Percentiles rank a stretch among this genome's conserved stretches.
These are phyloP conservation scores for Tenualosa thibaudeaui DNA, from an alignment of 2,797 vertebrate genomes.

Conservation along the genomic window DNA sequence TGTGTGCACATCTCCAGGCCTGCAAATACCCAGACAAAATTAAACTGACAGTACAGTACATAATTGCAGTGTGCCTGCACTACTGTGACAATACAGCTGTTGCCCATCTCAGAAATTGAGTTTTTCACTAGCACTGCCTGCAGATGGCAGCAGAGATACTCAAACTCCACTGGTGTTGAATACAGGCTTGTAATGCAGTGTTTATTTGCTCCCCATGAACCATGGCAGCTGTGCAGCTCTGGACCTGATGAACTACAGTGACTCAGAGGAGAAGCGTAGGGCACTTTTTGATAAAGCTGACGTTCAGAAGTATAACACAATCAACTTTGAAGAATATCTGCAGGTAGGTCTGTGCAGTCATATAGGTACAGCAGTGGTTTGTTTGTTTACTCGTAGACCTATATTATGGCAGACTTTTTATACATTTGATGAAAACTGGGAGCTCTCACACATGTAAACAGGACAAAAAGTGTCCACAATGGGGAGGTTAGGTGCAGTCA, in stretches of 20 bases:
- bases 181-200: not conserved
- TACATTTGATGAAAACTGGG: too few relatives aligned
- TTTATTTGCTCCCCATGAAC: slow-evolving; percentile 1
- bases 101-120: not conserved
- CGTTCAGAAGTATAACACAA: not conserved
- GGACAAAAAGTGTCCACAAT: too few relatives aligned
- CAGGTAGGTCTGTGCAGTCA: slow-evolving; percentile 14
- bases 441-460: too few relatives aligned
- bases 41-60: not conserved
- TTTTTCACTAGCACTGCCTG: not conserved
- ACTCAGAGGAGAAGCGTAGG: slow-evolving; percentile 26
- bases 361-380: too few relatives aligned
- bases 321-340: slow-evolving; percentile 34
- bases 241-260: slow-evolving; percentile 5
- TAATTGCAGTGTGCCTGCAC: not conserved
- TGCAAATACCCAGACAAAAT: not conserved
- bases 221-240: slow-evolving; percentile 23
- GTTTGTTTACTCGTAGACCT: too few relatives aligned
- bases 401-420: too few relatives aligned
- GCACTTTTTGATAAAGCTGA: slow-evolving; percentile 27
- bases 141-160: slow-evolving; percentile 40
- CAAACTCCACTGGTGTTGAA: not conserved
- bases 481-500: too few relatives aligned
- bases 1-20: too few relatives aligned
- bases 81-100: not conserved